Base-by-base conservation (phyloP, 2,797 vertebrate genomes). In the Podarcis siculus region DNA sequence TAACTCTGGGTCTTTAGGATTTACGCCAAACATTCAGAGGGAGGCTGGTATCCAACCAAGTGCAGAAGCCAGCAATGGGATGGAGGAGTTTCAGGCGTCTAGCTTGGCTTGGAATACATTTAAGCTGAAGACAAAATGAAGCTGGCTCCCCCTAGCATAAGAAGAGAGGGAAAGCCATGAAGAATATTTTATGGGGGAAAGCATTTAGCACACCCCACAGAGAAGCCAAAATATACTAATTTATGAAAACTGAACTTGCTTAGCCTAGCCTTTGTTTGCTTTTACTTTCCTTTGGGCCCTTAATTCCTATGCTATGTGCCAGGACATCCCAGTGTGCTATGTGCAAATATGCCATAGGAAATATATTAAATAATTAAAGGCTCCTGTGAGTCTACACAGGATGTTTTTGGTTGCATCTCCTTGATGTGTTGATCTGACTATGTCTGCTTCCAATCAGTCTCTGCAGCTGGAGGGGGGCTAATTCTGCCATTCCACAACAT, bases 1-100 rank as follows among this genome's bases (percentile, higher is more conserved):
- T 89, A 93, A 91, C 61, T 86, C 71, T 35, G 67, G 25, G 37
- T 71, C 79, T 91, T 88, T 79, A 64, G 85, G 83, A n/a, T 84
- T 15, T 19, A 82, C 81, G 82, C 89, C 90, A 91, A 49, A 27
- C 19, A 80, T 89, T 91, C 73, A 39, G 69, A 27, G 82, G 37
- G 87, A 87, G 39, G 2, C 81, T 27, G 81, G 90, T 90, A 92
- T 89, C 80, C 45, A 77, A 37, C 77, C 61, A 91, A 73, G 58
- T 91, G 75, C 77, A 91, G 66, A 12, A 87, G 42, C 3, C 83
- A 86, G 23, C 72, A 87, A 25, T 0, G 0, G 76, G 85, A 73
- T 30, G 58, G 30, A 71, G 58, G 37, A 83, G 23, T n/a, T 66
- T 80, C 9, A 76, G 0, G 25, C 66, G 69, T 61, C 77, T 2